phyloP scores from a whole-genome alignment of 2,113 vertebrate species.

The Phaethon lepturus region DNA sequence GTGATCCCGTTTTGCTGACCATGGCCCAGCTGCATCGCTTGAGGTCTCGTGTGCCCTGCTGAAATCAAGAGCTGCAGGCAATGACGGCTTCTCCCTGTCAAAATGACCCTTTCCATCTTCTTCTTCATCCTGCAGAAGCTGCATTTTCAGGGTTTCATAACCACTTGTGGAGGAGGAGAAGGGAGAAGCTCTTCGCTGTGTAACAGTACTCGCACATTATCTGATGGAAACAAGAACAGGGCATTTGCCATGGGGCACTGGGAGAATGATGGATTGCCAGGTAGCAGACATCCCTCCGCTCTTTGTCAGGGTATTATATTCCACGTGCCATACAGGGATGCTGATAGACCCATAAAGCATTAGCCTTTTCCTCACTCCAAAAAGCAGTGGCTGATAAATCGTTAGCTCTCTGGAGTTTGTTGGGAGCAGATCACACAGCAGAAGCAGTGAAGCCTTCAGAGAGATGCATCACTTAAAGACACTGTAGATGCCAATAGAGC shows the following conservation, averaged over 20 bases:
- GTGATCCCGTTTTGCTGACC: neutral
- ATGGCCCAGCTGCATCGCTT: rapidly evolving
- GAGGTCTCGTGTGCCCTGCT: neutral
- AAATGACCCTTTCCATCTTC: neutral
- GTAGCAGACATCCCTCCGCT: neutral
- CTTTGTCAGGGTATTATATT: conserved; percentile 40
- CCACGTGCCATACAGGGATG: neutral
- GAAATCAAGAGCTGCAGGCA: neutral
- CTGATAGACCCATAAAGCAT: conserved; percentile 33
- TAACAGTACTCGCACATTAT: neutral
- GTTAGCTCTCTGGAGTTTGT: neutral
- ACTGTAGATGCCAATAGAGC: neutral
- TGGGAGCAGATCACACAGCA: conserved; percentile 7
- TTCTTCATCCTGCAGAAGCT: neutral
- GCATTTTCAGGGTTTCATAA: neutral
- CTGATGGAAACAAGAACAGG: conserved; percentile 29
- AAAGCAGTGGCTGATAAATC: conserved; percentile 51
- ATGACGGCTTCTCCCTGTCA: neutral
- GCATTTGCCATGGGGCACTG: neutral
- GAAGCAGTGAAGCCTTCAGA: conserved; percentile 19
- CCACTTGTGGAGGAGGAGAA: conserved; percentile 27
- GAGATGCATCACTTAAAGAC: neutral
- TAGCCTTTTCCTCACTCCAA: conserved; percentile 47
- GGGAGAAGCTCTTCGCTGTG: neutral
- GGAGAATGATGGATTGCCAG: conserved; percentile 14